Evolutionary conservation across 1,140 invertebrate genomes (phyloP).

Genomic region (Bactericera cockerelli): DNA sequence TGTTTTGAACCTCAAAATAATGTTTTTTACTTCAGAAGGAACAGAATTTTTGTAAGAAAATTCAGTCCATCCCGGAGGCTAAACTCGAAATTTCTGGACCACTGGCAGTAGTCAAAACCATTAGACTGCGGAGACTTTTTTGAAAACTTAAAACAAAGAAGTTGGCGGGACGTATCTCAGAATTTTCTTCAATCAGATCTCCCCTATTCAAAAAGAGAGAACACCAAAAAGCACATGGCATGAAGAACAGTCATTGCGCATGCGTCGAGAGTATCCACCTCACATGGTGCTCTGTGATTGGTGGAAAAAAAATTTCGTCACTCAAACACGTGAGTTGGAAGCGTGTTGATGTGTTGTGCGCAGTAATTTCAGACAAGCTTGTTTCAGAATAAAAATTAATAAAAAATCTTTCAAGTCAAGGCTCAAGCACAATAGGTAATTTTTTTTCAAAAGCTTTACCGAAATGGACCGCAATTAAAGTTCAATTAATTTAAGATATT

Average conservation of each 20-base stretch:
- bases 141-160: too few species aligned
- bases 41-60: too few species aligned
- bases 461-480: background rate
- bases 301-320: slow-evolving; percentile 7
- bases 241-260: background rate
- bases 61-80: too few species aligned
- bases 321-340: slow-evolving; percentile 3
- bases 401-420: too few species aligned
- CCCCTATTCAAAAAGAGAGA: background rate
- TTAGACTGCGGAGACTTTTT: too few species aligned
- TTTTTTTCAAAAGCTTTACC: background rate
- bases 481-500: background rate
- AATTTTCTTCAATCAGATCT: too few species aligned
- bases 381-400: background rate
- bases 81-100: too few species aligned
- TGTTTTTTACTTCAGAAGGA: too few species aligned
- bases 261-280: background rate
- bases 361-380: background rate
- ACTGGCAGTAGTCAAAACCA: too few species aligned
- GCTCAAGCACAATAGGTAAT: too few species aligned
- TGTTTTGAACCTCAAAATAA: too few species aligned
- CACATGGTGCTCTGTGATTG: slow-evolving; percentile 1
- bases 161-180: too few species aligned
- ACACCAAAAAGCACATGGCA: slow-evolving; percentile 8
- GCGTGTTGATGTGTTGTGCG: background rate